A percentile compares a stretch with the other conserved stretches of the same genome.
phyloP scores from a whole-genome alignment of 2,113 vertebrate genomes.

The Madoqua kirkii region DNA sequence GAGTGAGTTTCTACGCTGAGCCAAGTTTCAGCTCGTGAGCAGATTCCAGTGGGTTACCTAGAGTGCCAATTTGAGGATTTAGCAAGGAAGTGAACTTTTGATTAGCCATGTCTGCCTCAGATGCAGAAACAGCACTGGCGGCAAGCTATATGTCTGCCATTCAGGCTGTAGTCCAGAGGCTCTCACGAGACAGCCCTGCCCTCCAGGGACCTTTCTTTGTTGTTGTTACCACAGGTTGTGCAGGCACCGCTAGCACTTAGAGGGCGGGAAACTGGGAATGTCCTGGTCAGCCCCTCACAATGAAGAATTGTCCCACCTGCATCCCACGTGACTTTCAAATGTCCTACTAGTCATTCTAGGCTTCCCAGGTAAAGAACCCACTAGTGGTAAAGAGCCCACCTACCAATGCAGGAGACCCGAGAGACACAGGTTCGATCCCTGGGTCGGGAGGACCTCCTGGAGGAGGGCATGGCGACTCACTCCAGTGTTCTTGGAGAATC shows the following conservation, averaged over 20 bases:
- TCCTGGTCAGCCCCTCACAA: neutral
- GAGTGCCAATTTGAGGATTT: neutral
- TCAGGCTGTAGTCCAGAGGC: neutral
- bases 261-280: neutral
- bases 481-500: neutral
- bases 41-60: neutral
- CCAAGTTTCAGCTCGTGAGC: neutral
- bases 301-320: neutral
- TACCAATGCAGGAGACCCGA: neutral
- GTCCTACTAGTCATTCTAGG: neutral
- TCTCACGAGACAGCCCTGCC: neutral
- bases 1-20: neutral
- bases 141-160: neutral
- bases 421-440: neutral
- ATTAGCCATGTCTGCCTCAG: conserved; percentile 18
- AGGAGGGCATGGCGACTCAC: neutral
- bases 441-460: neutral
- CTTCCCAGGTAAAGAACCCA: neutral
- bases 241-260: neutral
- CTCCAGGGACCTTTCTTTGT: neutral
- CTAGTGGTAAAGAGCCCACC: neutral
- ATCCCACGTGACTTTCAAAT: neutral
- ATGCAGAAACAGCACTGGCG: neutral
- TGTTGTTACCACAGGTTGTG: neutral
- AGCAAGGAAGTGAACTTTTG: neutral